Percentiles rank a stretch among this genome's conserved stretches.
These are phyloP conservation scores for Dendroctonus valens DNA, from an alignment of 1,140 invertebrate species.

Conservation along the genomic window DNA sequence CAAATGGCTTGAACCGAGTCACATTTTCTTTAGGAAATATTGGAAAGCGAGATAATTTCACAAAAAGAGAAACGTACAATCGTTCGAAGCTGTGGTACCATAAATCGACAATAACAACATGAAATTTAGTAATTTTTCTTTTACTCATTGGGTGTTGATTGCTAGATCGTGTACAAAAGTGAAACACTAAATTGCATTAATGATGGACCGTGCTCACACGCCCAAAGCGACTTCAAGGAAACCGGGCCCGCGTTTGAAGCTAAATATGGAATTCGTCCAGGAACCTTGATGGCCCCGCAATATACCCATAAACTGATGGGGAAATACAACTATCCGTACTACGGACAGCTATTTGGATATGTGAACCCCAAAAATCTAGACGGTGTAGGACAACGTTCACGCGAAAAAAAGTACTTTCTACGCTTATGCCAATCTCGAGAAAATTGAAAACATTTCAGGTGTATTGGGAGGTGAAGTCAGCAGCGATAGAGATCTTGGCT, in stretches of 20 bases:
- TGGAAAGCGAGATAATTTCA: too few species aligned
- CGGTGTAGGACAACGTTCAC: conserved; percentile 55
- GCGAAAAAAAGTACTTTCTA: background rate
- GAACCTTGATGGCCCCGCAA: conserved; percentile 77
- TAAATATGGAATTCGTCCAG: conserved; percentile 82
- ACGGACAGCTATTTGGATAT: conserved; percentile 77
- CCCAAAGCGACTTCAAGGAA: conserved; percentile 84
- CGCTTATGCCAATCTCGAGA: background rate
- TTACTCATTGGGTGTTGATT: background rate
- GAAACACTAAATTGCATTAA: conserved; percentile 73
- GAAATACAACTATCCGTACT: conserved; percentile 82
- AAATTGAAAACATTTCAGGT: conserved; percentile 54
- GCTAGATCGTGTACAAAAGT: conserved; percentile 70
- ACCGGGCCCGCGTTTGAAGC: conserved; percentile 77
- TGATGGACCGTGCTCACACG: conserved; percentile 76
- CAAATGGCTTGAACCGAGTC: too few species aligned
- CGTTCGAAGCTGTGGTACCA: too few species aligned
- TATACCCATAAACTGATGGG: conserved; percentile 74
- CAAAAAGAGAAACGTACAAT: too few species aligned
- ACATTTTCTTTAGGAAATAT: too few species aligned
- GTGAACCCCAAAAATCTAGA: conserved; percentile 69
- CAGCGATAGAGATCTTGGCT: conserved; percentile 80
- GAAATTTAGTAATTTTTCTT: too few species aligned
- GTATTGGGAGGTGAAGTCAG: conserved; percentile 83
- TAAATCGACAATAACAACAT: too few species aligned